Base-by-base conservation (phyloP, 2,797 vertebrate genomes). In the Lagodon rhomboides region DNA sequence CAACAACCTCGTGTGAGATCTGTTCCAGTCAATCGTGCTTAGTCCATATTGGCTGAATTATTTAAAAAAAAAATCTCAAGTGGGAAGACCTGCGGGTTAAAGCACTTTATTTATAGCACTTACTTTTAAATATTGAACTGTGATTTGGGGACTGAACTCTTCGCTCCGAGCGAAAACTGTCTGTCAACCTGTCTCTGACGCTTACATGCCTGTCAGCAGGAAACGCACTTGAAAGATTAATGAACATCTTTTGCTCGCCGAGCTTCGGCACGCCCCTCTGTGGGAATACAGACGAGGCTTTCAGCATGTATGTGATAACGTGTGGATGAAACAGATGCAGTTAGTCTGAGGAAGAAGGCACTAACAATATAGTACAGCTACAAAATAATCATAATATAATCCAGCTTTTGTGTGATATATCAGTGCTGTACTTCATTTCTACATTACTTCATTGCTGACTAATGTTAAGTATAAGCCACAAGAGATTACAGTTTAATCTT, bases 181-280 rank as follows among this genome's bases (percentile, higher is more conserved):
- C 56, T 25, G 64, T 73, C 61, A 46, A 34, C 44, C 58, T 30
- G 51, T 54, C 44, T 71, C n/a, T 18, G 30, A 68, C 22, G 56
- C 56, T 30, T 25, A 10, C 70, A 54, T 30, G 44, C 16, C 58
- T 75, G 63, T 76, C 58, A n/a, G 66, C 41, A 73, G 60, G 49
- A 75, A 58, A 58, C 46, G 65, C 60, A 63, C 47, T 20, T 87
- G 55, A 85, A 83, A 85, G 47, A 85, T 85, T 62, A 22, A 85
- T 80, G 68, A 54, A 41, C 22, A 46, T 43, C 53, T 34, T 34
- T 34, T 34, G 30, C 62, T 13, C 25, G 68, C 41, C 12, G 11
- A 34, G 34, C 69, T 65, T 46, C 30, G 27, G 30, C 18, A 11
- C 61, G 44, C 43, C 43, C 51, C 20, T 62, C 49, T 62, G 50